Base-by-base conservation (phyloP, 2,797 vertebrate species). In the Catostomus latipinnis region DNA sequence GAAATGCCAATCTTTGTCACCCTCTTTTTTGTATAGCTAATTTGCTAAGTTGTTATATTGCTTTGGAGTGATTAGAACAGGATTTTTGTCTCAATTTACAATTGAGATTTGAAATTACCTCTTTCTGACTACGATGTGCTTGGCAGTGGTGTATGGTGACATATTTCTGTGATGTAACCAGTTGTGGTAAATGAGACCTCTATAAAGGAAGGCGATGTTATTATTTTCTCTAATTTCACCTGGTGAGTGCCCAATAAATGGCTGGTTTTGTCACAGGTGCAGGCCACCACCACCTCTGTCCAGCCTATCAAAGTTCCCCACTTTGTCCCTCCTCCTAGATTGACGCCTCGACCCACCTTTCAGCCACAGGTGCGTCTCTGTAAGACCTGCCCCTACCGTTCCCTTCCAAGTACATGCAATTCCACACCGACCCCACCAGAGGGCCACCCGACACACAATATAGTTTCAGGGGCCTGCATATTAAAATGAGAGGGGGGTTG, bases 301-400 rank as follows among this genome's bases (percentile, higher is more conserved):
- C 97, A 97, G 92, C 96, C 96, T 93, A 99, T 99, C 94, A 99
- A 98, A 98, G 98, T 99, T 94, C 98, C 97, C 92, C 97, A 99
- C 93, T 99, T 99, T 95, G 97, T 99, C 91, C 96, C 97, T 92
- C 98, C 98, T 95, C 97, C 98, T 91, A 96, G 98, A 95, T 95
- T 99, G 92, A 99, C 96, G 93, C 96, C 97, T 93, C 97, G 96
- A 88, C 97, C 97, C 91, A 96, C 96, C 93, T 97, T 96, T 91
- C 96, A 97, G 94, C 97, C 96, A 91, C 98, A 99, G 95, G 98
- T 98, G 91, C 94, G 96, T 96, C 92, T 86, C 86, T 88, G 86
- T 91, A 86, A 91, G 91, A 80, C 88, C 90, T 83, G 83, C 83
- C 91, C 87, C 85, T 71, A 68, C 58, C 90, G 85, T 84, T 80